Percentiles rank a stretch among this genome's conserved stretches.
Conservation (phyloP, 2,797 vertebrate genomes). For the Myripristis murdjan region DNA sequence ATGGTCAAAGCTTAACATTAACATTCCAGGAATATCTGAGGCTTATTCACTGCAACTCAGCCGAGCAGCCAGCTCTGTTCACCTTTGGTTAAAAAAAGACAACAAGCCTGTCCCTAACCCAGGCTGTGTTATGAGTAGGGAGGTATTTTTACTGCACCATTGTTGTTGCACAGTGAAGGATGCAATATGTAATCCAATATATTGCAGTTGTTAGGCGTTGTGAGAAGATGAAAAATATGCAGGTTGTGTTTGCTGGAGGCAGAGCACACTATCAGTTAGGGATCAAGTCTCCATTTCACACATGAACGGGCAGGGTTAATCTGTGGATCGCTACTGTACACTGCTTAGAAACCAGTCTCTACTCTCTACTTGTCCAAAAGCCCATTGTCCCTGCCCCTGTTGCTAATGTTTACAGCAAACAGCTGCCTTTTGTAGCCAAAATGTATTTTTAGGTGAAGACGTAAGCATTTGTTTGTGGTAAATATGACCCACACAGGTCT, state of each 20-base stretch:
- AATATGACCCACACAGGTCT: conserved; percentile 38
- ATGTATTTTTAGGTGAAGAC: conserved; percentile 56
- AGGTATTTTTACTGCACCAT: conserved; percentile 69
- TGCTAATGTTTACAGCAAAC: conserved; percentile 62
- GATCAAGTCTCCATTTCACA: conserved; percentile 91
- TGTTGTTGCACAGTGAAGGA: conserved; percentile 59
- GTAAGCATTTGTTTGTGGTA: conserved; percentile 33
- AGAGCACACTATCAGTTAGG: conserved; percentile 77
- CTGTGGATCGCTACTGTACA: conserved; percentile 85
- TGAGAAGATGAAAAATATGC: conserved; percentile 72
- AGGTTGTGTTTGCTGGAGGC: conserved; percentile 80
- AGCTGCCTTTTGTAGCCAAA: conserved; percentile 48
- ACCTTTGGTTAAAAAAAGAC: conserved; percentile 63
- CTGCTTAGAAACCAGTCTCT: conserved; percentile 63
- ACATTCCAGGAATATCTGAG: conserved; percentile 81
- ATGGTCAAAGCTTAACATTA: conserved; percentile 79
- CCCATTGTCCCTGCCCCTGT: conserved; percentile 65
- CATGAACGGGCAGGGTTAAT: conserved; percentile 87
- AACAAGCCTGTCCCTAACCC: conserved; percentile 26
- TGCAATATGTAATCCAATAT: conserved; percentile 79
- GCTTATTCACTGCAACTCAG: conserved; percentile 69
- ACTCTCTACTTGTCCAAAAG: conserved; percentile 55
- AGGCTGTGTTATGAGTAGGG: conserved; percentile 64
- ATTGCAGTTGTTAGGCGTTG: conserved; percentile 75
- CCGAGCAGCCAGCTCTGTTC: conserved; percentile 60